Evolutionary conservation across 2,797 vertebrate genomes (phyloP).

Genomic region (Lacerta bilineata): DNA sequence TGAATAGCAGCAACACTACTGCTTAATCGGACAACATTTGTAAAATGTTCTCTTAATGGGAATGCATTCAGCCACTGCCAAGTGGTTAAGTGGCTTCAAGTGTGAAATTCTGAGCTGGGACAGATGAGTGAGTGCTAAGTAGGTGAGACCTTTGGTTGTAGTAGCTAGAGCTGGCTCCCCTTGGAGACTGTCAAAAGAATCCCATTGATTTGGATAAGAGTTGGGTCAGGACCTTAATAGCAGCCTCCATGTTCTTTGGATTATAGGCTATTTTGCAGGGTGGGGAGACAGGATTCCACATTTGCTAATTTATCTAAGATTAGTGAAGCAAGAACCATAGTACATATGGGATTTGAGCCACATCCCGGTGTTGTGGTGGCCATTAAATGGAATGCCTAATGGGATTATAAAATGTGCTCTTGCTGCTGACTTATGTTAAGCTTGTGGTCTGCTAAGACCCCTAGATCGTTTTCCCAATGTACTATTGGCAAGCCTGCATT

Average conservation of each 20-base stretch:
- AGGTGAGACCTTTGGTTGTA: constrained; percentile 32
- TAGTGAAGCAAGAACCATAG: constrained; percentile 13
- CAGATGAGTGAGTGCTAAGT: constrained; percentile 51
- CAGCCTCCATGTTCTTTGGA: not conserved
- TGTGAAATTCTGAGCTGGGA: constrained; percentile 55
- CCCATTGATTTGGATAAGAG: constrained; percentile 31
- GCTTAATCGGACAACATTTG: constrained; percentile 71
- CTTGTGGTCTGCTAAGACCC: too few relatives aligned
- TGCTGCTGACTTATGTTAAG: too few relatives aligned
- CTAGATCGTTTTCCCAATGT: too few relatives aligned
- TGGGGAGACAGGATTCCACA: not conserved
- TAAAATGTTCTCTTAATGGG: constrained; percentile 74
- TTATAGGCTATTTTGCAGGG: not conserved
- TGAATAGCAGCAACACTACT: constrained; percentile 71
- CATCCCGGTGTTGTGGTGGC: not conserved
- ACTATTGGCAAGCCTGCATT: too few relatives aligned
- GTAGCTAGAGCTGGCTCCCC: not conserved
- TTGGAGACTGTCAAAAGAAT: constrained; percentile 24
- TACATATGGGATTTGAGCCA: constrained; percentile 1
- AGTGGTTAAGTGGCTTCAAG: constrained; percentile 67
- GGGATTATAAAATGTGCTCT: not conserved
- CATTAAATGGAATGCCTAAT: not conserved
- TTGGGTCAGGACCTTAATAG: constrained; percentile 13
- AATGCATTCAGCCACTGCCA: constrained; percentile 65
- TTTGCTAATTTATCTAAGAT: constrained; percentile 23